Evolutionary conservation across 2,888 invertebrate species (phyloP).

Genomic region (Tinea semifulvella): DNA sequence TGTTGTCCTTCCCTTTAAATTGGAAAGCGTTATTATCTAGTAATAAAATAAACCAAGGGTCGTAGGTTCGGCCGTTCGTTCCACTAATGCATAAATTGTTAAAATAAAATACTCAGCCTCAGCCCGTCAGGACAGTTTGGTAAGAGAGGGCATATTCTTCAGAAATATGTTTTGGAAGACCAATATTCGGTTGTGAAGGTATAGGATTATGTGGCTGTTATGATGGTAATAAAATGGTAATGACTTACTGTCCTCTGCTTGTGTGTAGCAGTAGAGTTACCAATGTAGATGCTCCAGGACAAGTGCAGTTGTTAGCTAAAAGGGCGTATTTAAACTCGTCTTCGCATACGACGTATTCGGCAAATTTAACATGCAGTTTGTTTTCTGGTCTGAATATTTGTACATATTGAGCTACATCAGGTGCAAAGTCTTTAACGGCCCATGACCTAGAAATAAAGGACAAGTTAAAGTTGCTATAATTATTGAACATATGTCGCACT

Average conservation of each 20-base stretch:
- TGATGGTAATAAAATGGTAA: constrained; percentile 14
- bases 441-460: constrained; percentile 81
- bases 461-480: no score
- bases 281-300: constrained; percentile 96
- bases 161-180: no score
- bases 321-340: constrained; percentile 99
- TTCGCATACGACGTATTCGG: constrained; percentile 98
- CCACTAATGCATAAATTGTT: no score
- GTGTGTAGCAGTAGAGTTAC: constrained; percentile 96
- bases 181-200: constrained; percentile 19
- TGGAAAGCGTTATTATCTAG: no score
- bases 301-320: constrained; percentile 97
- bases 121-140: no score
- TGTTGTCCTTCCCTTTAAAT: constrained; percentile 88
- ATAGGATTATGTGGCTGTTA: constrained; percentile 20
- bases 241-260: constrained; percentile 96
- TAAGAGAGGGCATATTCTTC: no score
- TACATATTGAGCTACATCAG: constrained; percentile 95
- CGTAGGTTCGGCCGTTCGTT: no score
- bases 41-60: no score
- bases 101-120: no score
- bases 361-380: constrained; percentile 98
- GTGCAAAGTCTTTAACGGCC: constrained; percentile 99
- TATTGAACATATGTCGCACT: no score
- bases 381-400: constrained; percentile 99